Evolutionary conservation across 2,113 vertebrate species (phyloP), one percentile per base, ranked within the genome.

Genomic region (Myotis brandtii): DNA sequence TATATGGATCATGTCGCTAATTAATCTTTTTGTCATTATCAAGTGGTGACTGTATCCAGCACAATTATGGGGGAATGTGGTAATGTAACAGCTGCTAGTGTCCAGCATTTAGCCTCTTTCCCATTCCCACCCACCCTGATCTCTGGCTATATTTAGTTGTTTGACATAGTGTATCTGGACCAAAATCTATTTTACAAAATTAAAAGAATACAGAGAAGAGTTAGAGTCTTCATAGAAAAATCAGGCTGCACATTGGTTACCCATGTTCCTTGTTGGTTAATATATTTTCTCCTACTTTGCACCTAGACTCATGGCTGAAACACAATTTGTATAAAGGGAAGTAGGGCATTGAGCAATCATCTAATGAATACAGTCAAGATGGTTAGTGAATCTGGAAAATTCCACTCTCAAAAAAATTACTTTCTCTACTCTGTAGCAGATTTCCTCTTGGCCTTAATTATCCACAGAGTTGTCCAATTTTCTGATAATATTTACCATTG

Each of bases 121-220:
- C 98, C 98, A 98, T 98, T 98, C 98, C 98, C 97, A 98, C 98
- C 98, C 98, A 98, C 97, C 94, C 97, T 97, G 97, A 98, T 97
- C 97, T 97, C 91, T 64, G 67, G 95, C 98, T 99, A 98, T 98
- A 98, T 99, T 99, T 99, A 98, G 98, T 97, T 98, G 98, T 98
- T 99, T 98, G 98, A 98, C 96, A 98, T 95, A 93, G 86, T 95
- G 83, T 93, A 98, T 98, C 97, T 98, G 93, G 97, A 97, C 96
- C 79, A 97, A 97, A 96, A 97, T 96, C 54, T 94, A 20, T 80
- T 96, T 96, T 96, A 56, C 64, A 98, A 72, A 96, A 85, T 93
- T 95, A 95, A 96, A 97, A 98, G 96, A 96, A 97, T 79, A 97
- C 82, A 98, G 97, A 98, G 97, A 98, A 98, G 97, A 94, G 86